Conservation (phyloP, 2,797 vertebrate species). For the Cyprinodon diabolis region DNA sequence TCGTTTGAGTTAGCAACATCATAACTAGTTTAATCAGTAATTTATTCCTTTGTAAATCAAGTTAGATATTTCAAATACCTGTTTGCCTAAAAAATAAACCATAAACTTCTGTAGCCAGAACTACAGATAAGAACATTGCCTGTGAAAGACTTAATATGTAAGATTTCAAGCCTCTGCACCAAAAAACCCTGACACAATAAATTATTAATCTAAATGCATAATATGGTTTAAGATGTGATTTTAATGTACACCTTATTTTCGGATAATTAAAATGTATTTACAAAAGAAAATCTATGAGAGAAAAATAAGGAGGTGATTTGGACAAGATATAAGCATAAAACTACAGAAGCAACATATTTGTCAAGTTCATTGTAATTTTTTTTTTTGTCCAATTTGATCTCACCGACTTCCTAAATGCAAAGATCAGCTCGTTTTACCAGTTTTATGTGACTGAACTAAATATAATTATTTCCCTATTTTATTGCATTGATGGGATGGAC, state of each 20-base stretch:
- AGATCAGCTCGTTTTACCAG: constrained; percentile 13
- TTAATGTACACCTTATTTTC: neutral
- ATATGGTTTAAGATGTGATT: neutral
- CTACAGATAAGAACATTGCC: neutral
- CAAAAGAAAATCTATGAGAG: neutral
- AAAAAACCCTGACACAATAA: too few relatives aligned
- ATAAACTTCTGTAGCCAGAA: neutral
- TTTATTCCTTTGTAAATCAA: neutral
- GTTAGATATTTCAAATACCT: neutral
- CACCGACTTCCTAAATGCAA: constrained; percentile 15
- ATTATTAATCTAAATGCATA: neutral
- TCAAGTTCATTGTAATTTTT: neutral
- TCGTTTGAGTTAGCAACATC: neutral
- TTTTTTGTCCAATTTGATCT: constrained; percentile 7
- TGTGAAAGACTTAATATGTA: neutral
- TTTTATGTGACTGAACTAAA: constrained; percentile 43
- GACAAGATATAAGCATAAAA: neutral
- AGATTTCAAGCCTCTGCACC: too few relatives aligned
- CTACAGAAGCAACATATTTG: neutral
- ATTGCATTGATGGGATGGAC: constrained; percentile 51
- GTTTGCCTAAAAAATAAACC: neutral
- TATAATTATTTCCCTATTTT: constrained; percentile 32
- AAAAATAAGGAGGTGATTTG: neutral
- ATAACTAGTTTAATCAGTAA: neutral
- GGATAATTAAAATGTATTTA: neutral